These are phyloP conservation scores for Balearica regulorum DNA, from an alignment of 2,797 vertebrate species.

Conservation along the genomic window DNA sequence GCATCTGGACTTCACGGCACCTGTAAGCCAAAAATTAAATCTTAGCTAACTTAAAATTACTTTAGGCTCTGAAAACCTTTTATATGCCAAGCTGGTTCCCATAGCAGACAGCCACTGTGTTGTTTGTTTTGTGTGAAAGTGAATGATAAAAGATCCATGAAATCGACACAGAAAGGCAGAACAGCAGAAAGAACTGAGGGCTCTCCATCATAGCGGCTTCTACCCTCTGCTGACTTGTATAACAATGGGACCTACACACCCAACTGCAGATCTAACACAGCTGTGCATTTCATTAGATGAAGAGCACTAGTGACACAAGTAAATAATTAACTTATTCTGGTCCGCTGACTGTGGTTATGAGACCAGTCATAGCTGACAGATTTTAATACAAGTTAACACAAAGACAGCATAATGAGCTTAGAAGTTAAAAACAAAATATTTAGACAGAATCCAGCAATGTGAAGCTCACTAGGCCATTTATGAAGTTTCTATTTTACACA, in stretches of 20 bases:
- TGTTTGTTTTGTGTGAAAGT: conserved; percentile 99
- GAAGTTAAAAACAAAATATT: conserved; percentile 84
- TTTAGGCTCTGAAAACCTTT: conserved; percentile 79
- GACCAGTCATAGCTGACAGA: conserved; percentile 86
- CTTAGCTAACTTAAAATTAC: conserved; percentile 79
- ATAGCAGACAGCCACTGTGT: conserved; percentile 94
- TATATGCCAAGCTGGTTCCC: conserved; percentile 84
- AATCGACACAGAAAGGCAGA: conserved; percentile 98
- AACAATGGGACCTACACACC: conserved; percentile 84
- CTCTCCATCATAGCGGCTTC: conserved; percentile 83
- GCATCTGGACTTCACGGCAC: conserved; percentile 62
- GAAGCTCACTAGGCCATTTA: conserved; percentile 68
- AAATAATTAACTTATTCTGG: conserved; percentile 99
- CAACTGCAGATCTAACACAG: conserved; percentile 89
- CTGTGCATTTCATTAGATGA: conserved; percentile 89
- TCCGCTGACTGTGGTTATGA: conserved; percentile 92
- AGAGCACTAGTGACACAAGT: conserved; percentile 88
- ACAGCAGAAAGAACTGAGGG: conserved; percentile 94
- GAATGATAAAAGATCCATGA: conserved; percentile 99
- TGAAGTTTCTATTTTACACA: conserved; percentile 56
- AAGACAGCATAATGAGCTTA: conserved; percentile 83
- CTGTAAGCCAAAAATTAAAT: conserved; percentile 80
- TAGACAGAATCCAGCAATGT: conserved; percentile 76
- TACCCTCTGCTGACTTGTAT: conserved; percentile 82
- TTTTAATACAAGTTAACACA: conserved; percentile 85